Evolutionary conservation across 2,888 invertebrate species (phyloP), one percentile per base, ranked within the genome.

Genomic region (Eupithecia subfuscata): DNA sequence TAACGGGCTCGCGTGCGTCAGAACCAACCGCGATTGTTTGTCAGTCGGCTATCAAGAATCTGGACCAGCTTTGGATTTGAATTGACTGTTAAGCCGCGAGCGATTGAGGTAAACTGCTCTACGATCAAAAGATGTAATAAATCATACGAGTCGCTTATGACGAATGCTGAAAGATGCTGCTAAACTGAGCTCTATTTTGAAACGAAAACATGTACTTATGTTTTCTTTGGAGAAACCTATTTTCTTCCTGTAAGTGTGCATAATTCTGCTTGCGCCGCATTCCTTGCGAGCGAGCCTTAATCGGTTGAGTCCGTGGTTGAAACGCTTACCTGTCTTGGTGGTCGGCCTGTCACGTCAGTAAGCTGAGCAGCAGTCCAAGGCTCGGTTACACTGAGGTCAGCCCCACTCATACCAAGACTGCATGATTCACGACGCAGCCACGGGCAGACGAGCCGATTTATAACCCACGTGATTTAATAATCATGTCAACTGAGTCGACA

Each of bases 371-470:
- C 71, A 74, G 75, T 64, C 72, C 76, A 72, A 74, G 75, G 78
- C 78, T 80, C 78, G 75, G 67, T 72, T 78, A 78, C 76, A 72
- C 73, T 76, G 71, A 78, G 76, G 76, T 78, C 77, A 77, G 64
- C 69, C 30, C 22, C 75, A 76, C 68, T 69, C 67, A 63, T 71
- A 68, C 78, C 73, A 74, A 74, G 67, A 71, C 63, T 43, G 75
- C 71, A 76, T 69, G 73, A 74, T 73, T 70, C 69, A 75, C 69
- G 76, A 72, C 71, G 60, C 64, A 65, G 68, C 30, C 45, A 63
- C 52, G 56, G 56, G 73, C 75, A 77, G 70, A 70, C 70, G 45
- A 43, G 30, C 48, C 56, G 48, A 64, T 69, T 71, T 48, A 77
- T 75, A 73, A 70, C 71, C 70, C 34, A 63, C 69, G 71, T 75